Evolutionary conservation across 53 echinoderm and acorn worm genomes (phyloP), one percentile per base, ranked within the genome.

Genomic region (Henricia sp.): DNA sequence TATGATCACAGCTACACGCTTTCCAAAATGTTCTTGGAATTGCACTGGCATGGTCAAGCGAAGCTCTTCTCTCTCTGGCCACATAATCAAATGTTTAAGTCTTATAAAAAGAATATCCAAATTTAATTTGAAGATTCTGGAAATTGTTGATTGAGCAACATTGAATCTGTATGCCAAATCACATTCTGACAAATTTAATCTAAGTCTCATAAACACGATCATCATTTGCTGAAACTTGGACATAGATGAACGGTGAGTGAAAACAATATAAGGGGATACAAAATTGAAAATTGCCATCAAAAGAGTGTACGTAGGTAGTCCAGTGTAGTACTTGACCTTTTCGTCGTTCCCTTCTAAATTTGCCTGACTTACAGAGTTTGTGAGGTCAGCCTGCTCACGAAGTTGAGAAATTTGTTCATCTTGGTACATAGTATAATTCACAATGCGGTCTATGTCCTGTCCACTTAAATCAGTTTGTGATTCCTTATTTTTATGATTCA

Each of bases 41-140:
- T 67, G 56, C 65, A 84, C 84, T 52, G 84, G 84, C 89, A 84
- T 74, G 19, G 89, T 84, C 54, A 39, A 30, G 24, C 84, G 37
- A 3, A 89, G 65, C 6, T 27, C 16, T 42, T 89, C 74, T 67
- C 76, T 65, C 35, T 84, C 85, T 11, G 90, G 90, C 85, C 85
- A 85, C 0, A 77, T 48, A 52, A 85, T 39, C 11, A 85, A 68
- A 55, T 84, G 44, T 9, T 73, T 58, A 14, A 85, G 57, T 20
- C 60, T 3, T 6, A 64, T 52, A 72, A 32, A 23, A 41, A 73
- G 23, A 23, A 60, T 42, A 33, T 85, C 50, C 26, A 85, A 62
- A 1, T 72, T 85, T 37, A 60, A 59, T 30, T 38, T 72, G 21
- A 73, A 85, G 59, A 29, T 55, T 8, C 72, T 56, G 16, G 72